Evolutionary conservation across 2,888 invertebrate genomes (phyloP).

Genomic region (Apamea monoglypha): DNA sequence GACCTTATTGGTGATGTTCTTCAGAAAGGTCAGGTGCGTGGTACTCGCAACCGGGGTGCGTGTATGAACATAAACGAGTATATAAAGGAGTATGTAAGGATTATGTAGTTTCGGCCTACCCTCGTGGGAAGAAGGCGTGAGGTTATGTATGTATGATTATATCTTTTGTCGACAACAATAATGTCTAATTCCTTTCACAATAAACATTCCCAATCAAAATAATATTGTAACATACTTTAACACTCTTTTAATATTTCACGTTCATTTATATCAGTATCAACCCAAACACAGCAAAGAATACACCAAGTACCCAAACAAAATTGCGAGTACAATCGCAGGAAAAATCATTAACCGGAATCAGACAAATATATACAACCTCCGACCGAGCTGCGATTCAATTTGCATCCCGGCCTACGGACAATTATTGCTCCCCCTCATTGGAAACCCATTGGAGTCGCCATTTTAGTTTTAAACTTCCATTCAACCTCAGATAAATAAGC

Average conservation of each 20-base stretch:
- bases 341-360: slow-evolving; percentile 57
- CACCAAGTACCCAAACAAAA: slow-evolving; percentile 36
- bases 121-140: too few relatives aligned
- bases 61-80: background rate
- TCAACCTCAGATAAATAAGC: slow-evolving; percentile 68
- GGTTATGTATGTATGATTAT: background rate
- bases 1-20: background rate
- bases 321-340: slow-evolving; percentile 40
- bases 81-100: background rate
- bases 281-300: slow-evolving; percentile 5
- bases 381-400: slow-evolving; percentile 66
- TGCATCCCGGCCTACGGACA: slow-evolving; percentile 70
- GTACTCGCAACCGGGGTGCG: background rate
- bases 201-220: slow-evolving; percentile 6
- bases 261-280: slow-evolving; percentile 12
- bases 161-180: background rate
- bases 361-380: slow-evolving; percentile 63
- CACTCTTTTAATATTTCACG: slow-evolving; percentile 5
- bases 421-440: slow-evolving; percentile 75
- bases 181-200: background rate
- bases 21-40: background rate
- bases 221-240: slow-evolving; percentile 2
- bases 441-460: slow-evolving; percentile 74
- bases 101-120: background rate
- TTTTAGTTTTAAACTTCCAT: slow-evolving; percentile 68